Evolutionary conservation across 2,113 vertebrate genomes (phyloP), one percentile per base, ranked within the genome.

Genomic region (Pachycephala philippinensis): DNA sequence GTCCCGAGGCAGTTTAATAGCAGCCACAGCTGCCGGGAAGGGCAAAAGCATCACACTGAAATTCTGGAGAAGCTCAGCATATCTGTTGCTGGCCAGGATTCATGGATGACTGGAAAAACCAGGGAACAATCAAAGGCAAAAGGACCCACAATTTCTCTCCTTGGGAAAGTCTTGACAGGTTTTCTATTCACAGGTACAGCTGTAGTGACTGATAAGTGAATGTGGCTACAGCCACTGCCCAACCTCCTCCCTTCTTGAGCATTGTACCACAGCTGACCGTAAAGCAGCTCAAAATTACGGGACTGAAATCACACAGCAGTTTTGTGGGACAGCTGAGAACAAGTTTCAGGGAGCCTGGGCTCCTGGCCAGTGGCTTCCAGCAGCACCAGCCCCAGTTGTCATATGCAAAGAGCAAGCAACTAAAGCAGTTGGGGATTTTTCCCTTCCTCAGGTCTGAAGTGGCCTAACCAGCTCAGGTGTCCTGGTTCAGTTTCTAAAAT

Each of bases 401-500:
- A 2, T 11, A 87, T 2, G 11, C 24, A 86, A 89, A 81, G 24
- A 0, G 0, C 24, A 18, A 0, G 0, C 23, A 12, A 23, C 53
- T 91, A 56, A 93, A 56, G 49, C 28, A 84, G 23, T 3, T 56
- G 30, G 23, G 14, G 3, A 71, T 65, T 84, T 56, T 44, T 84
- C 37, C 22, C 18, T 40, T 89, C 18, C 66, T 59, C 39, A 70
- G 35, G 54, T 53, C 13, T 52, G 10, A 77, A 82, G 26, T 52
- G 50, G 49, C 12, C 33, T 49, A 64, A 80, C 30, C 15, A 84
- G 30, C 17, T 56, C 28, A 53, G 30, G 90, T 20, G 24, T 22
- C 68, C 45, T 66, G 19, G 26, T 47, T 64, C 57, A 49, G 40
- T 53, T 92, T 69, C 91, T 79, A 52, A 82, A 96, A 47, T 39